phyloP scores from a whole-genome alignment of 2,888 invertebrate genomes.

The Pachycephus smyrnensis region DNA sequence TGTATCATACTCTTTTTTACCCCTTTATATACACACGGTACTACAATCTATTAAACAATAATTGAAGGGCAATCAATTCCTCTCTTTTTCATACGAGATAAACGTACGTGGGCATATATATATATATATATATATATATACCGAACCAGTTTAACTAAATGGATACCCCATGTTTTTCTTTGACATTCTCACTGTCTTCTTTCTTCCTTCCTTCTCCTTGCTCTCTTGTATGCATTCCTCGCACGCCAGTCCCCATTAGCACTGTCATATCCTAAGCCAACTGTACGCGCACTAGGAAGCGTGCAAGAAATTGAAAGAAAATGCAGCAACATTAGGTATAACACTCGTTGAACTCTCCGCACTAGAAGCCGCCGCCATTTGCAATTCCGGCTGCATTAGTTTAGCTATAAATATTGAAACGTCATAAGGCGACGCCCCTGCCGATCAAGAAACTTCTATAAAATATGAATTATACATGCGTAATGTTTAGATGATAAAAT shows the following conservation, averaged over 20 bases:
- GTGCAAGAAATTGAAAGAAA: not conserved
- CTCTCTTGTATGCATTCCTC: not conserved
- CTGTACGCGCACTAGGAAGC: not conserved
- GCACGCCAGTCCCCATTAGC: not conserved
- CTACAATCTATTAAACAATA: constrained; percentile 38
- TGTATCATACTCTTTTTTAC: not conserved
- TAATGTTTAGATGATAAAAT: not conserved
- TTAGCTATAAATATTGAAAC: not conserved
- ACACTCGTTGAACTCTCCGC: not conserved
- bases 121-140: not conserved
- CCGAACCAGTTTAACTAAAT: not conserved
- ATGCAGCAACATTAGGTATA: not conserved
- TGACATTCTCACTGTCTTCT: not conserved
- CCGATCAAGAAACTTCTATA: not conserved
- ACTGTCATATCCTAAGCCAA: not conserved
- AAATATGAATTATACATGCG: not conserved
- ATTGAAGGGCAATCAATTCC: not conserved
- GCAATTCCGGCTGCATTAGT: not conserved
- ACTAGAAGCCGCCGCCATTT: not conserved
- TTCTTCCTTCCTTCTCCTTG: not conserved
- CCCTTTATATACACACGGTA: constrained; percentile 27
- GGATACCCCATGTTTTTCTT: not conserved
- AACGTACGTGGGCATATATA: not conserved
- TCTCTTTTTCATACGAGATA: not conserved
- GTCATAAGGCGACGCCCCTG: not conserved